Evolutionary conservation across 2,113 vertebrate genomes (phyloP).

Genomic region (Tauraco erythrolophus): DNA sequence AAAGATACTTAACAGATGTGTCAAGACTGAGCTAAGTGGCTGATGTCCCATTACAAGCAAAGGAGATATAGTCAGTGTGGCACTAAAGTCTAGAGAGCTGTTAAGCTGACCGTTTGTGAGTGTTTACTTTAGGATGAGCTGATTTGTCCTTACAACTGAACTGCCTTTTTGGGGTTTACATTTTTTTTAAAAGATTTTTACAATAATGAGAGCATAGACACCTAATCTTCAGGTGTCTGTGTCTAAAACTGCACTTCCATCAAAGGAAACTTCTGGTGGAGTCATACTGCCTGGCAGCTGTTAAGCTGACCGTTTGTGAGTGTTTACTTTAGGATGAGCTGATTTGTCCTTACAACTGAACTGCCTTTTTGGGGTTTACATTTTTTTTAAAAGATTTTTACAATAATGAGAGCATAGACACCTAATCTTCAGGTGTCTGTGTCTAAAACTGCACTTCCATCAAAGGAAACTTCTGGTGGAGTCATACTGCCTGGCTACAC

Average conservation of each 20-base stretch:
- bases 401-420: neutral
- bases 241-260: neutral
- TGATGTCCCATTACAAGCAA: neutral
- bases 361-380: neutral
- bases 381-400: neutral
- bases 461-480: neutral
- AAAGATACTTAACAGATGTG: too few species aligned
- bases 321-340: neutral
- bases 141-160: neutral
- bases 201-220: neutral
- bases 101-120: neutral
- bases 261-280: neutral
- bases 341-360: neutral
- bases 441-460: neutral
- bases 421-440: neutral
- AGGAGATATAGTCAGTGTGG: neutral
- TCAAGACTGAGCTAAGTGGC: neutral
- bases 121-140: neutral
- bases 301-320: neutral
- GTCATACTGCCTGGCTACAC: neutral
- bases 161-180: neutral
- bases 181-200: neutral
- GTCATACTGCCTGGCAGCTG: neutral
- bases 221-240: neutral
- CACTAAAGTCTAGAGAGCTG: neutral